Conservation (phyloP, 1,140 invertebrate species). For the Acyrthosiphon pisum region DNA sequence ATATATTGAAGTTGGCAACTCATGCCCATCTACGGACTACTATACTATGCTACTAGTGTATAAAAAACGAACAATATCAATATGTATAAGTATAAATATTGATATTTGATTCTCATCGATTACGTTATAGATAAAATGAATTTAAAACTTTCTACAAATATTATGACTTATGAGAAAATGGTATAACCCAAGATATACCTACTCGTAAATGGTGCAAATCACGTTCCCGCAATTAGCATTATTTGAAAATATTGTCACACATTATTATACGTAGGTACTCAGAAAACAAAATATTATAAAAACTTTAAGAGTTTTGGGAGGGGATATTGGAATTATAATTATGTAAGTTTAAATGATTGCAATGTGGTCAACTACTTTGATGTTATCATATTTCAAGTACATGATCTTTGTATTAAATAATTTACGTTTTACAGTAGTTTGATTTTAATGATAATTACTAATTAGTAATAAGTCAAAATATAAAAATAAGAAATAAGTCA, state of each 20-base stretch:
- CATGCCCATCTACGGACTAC: background rate
- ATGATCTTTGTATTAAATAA: background rate
- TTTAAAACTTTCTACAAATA: constrained; percentile 27
- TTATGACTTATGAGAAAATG: background rate
- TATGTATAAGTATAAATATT: background rate
- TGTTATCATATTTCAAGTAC: too few relatives aligned
- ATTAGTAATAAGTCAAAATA: background rate
- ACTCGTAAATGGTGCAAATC: constrained; percentile 16
- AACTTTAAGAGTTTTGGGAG: background rate
- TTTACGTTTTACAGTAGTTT: background rate
- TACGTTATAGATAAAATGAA: background rate
- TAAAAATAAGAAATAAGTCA: background rate
- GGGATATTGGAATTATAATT: background rate
- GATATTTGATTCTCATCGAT: constrained; percentile 28
- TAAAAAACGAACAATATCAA: background rate
- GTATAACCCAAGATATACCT: background rate
- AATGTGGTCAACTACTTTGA: background rate
- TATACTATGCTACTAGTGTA: constrained; percentile 9
- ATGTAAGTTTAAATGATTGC: background rate
- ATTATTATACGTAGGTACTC: background rate
- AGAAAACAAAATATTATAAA: background rate
- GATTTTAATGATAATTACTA: background rate
- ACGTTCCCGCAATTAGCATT: background rate
- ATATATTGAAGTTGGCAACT: background rate
- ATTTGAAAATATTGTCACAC: background rate